These are phyloP conservation scores for Agrotis clavis DNA, from an alignment of 2,888 invertebrate species.

Conservation along the genomic window DNA sequence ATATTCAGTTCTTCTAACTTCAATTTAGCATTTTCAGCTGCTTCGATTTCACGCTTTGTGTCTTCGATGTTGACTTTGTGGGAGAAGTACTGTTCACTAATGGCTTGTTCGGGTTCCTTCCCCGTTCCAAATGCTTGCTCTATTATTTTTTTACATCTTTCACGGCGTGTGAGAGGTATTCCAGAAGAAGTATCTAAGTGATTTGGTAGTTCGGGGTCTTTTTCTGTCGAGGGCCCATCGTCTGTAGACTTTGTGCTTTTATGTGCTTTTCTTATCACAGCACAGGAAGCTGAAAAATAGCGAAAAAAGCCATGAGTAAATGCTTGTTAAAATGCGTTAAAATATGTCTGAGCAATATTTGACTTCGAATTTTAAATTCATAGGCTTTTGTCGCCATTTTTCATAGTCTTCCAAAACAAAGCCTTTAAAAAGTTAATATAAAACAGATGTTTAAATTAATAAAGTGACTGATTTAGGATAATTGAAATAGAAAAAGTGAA, in stretches of 20 bases:
- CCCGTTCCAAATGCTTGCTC: constrained; percentile 61
- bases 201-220: neutral
- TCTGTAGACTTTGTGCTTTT: constrained; percentile 63
- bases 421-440: constrained; percentile 4
- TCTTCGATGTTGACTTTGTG: constrained; percentile 33
- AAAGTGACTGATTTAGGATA: neutral
- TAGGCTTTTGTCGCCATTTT: constrained; percentile 76
- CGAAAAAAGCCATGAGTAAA: constrained; percentile 73
- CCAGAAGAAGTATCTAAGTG: neutral
- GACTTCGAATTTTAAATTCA: constrained; percentile 11
- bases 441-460: neutral
- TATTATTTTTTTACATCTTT: constrained; percentile 64
- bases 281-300: constrained; percentile 73
- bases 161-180: constrained; percentile 33
- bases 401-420: constrained; percentile 21
- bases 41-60: constrained; percentile 27
- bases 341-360: neutral
- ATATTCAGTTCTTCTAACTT: neutral
- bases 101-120: neutral
- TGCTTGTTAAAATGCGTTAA: constrained; percentile 16
- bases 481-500: neutral
- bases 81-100: constrained; percentile 31
- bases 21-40: constrained; percentile 36
- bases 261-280: constrained; percentile 55
- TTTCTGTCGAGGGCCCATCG: constrained; percentile 3